Evolutionary conservation across 2,888 invertebrate genomes (phyloP).

Genomic region (Nomada lathburiana): DNA sequence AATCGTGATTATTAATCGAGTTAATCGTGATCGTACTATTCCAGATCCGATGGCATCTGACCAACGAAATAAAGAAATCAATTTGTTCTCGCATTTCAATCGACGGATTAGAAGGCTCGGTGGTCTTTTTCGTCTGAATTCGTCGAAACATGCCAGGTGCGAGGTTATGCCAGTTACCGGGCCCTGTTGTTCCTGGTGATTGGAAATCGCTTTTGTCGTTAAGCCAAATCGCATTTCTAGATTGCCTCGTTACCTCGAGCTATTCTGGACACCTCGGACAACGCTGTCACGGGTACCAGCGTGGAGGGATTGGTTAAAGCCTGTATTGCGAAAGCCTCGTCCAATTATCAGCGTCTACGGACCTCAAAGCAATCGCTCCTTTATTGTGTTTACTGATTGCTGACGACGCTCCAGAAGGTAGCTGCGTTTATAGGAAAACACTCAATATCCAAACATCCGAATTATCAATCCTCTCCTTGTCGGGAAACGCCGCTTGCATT

Average conservation of each 20-base stretch:
- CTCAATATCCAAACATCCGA: constrained; percentile 36
- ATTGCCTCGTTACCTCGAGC: constrained; percentile 73
- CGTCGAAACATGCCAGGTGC: constrained; percentile 29
- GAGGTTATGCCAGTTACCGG: constrained; percentile 58
- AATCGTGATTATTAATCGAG: no score
- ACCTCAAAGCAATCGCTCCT: constrained; percentile 67
- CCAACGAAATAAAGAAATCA: constrained; percentile 27
- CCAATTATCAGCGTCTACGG: constrained; percentile 68
- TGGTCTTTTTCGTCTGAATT: constrained; percentile 20
- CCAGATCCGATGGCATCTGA: not conserved
- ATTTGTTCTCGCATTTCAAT: constrained; percentile 34
- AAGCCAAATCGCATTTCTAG: constrained; percentile 73
- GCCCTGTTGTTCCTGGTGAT: constrained; percentile 69
- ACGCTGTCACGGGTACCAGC: constrained; percentile 36
- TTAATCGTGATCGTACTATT: not conserved
- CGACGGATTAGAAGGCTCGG: constrained; percentile 29
- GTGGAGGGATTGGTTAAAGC: constrained; percentile 58
- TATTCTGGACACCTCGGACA: constrained; percentile 69
- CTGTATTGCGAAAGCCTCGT: constrained; percentile 65
- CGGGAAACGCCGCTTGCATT: constrained; percentile 17
- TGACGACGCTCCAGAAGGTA: constrained; percentile 49
- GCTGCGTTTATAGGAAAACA: constrained; percentile 45
- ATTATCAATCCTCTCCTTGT: constrained; percentile 38
- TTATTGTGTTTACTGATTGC: constrained; percentile 66
- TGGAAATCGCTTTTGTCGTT: constrained; percentile 74